Conservation (phyloP, 2,797 vertebrate species). For the Pitangus sulphuratus region DNA sequence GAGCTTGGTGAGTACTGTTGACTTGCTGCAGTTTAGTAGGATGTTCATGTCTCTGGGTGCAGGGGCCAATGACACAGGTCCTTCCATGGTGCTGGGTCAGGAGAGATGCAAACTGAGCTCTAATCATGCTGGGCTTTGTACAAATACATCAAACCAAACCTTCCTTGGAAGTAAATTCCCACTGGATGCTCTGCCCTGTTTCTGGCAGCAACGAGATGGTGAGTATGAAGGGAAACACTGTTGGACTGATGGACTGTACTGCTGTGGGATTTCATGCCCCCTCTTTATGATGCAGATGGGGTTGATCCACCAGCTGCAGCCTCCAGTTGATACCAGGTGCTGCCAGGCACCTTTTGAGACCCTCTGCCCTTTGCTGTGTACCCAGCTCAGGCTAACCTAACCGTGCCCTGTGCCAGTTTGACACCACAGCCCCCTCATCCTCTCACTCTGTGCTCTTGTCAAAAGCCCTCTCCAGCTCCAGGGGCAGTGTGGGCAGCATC, state of each 20-base stretch:
- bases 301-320: neutral
- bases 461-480: neutral
- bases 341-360: neutral
- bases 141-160: too few species aligned
- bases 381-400: neutral
- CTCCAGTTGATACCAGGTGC: accelerated
- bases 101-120: neutral
- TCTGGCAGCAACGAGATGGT: neutral
- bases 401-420: neutral
- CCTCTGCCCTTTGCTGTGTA: neutral
- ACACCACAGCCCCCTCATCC: neutral
- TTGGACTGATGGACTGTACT: neutral
- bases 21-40: neutral
- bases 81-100: neutral
- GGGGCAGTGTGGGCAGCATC: neutral
- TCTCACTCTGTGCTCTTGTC: neutral
- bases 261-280: neutral
- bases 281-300: accelerated
- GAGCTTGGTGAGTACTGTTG: neutral
- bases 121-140: neutral
- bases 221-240: neutral
- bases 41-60: neutral
- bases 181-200: neutral
- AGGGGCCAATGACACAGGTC: neutral
- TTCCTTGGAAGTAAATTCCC: neutral